Conservation (phyloP, 2,888 invertebrate genomes). For the Drosophila mimica region DNA sequence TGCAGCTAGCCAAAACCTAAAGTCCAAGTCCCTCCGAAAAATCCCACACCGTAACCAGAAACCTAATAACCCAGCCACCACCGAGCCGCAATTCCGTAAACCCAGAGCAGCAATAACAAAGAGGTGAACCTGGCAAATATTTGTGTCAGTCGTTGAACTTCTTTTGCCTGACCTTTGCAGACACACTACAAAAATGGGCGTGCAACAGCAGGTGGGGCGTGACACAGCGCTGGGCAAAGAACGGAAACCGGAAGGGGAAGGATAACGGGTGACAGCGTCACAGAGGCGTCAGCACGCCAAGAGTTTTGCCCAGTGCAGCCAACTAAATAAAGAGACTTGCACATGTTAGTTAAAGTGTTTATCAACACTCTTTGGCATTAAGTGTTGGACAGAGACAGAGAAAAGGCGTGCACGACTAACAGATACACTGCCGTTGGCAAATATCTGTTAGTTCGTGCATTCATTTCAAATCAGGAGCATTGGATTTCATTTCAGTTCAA, state of each 20-base stretch:
- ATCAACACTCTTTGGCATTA: slow-evolving; percentile 40
- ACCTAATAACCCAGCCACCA: slow-evolving; percentile 2
- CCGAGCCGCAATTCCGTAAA: not conserved
- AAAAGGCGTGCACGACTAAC: not conserved
- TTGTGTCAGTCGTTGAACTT: slow-evolving; percentile 79
- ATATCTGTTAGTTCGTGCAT: not conserved
- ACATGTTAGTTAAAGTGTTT: slow-evolving; percentile 35
- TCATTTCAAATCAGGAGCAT: not conserved
- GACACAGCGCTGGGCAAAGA: not conserved
- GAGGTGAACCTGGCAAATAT: slow-evolving; percentile 63
- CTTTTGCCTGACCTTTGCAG: slow-evolving; percentile 56
- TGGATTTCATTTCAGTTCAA: not conserved
- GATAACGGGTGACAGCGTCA: not conserved
- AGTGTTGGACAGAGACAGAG: slow-evolving; percentile 2
- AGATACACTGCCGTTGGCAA: not conserved
- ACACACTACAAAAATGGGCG: slow-evolving; percentile 13
- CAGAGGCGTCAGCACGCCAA: slow-evolving; percentile 47
- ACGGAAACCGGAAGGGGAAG: not conserved
- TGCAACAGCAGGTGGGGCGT: slow-evolving; percentile 7
- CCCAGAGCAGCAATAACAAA: slow-evolving; percentile 53
- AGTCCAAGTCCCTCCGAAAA: not conserved
- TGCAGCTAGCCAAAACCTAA: slow-evolving; percentile 42
- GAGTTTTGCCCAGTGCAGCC: slow-evolving; percentile 42
- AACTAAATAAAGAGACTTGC: slow-evolving; percentile 35
- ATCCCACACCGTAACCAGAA: not conserved